phyloP scores from a whole-genome alignment of 1,140 invertebrate genomes.

The Eciton burchellii region DNA sequence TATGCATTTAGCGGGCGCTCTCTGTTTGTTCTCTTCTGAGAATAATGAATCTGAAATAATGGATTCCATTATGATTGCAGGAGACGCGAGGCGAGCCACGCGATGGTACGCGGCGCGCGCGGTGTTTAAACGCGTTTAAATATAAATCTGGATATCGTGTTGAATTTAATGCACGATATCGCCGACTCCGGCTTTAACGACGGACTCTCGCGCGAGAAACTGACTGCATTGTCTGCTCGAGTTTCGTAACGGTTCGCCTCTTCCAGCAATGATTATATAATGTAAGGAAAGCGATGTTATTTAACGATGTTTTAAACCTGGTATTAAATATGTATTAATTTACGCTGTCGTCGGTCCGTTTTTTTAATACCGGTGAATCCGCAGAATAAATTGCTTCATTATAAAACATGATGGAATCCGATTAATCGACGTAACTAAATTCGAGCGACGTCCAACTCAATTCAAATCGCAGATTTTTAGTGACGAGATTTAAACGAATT shows the following conservation, averaged over 20 bases:
- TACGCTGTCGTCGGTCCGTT: neutral
- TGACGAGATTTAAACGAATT: neutral
- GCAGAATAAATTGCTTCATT: neutral
- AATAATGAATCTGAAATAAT: conserved; percentile 48
- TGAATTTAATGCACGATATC: conserved; percentile 19
- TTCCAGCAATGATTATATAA: conserved; percentile 22
- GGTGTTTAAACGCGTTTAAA: conserved; percentile 25
- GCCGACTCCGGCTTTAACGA: conserved; percentile 19
- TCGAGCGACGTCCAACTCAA: conserved; percentile 19
- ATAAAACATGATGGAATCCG: neutral
- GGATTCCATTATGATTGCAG: conserved; percentile 36
- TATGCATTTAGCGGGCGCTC: conserved; percentile 18
- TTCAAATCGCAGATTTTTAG: neutral
- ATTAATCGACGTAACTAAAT: neutral
- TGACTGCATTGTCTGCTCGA: conserved; percentile 8
- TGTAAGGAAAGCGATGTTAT: neutral
- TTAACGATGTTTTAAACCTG: neutral
- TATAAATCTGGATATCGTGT: conserved; percentile 29
- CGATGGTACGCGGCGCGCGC: neutral
- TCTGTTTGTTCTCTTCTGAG: neutral
- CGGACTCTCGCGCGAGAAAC: conserved; percentile 7
- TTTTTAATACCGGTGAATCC: neutral
- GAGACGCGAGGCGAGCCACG: neutral
- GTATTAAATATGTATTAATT: conserved; percentile 31
- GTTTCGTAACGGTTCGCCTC: neutral